Conservation (phyloP, 2,888 invertebrate genomes). For the Meiosimyza decipiens region DNA sequence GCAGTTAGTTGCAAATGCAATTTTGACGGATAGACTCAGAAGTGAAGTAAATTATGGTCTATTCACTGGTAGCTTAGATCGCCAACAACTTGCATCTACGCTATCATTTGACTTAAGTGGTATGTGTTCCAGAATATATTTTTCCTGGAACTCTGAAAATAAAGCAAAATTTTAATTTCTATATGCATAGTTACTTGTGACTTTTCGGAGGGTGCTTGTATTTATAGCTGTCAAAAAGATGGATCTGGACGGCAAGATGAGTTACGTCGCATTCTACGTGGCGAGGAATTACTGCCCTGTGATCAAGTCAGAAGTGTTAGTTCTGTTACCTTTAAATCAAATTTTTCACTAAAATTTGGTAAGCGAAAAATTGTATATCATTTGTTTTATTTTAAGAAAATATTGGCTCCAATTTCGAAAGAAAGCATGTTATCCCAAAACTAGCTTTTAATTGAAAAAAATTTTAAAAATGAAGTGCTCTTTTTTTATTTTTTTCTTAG, state of each 20-base stretch:
- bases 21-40: constrained; percentile 40
- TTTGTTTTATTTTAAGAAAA: too few species aligned
- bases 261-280: constrained; percentile 54
- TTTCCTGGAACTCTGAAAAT: background rate
- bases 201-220: constrained; percentile 62
- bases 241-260: constrained; percentile 52
- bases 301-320: constrained; percentile 30
- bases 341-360: too few species aligned
- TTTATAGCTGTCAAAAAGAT: constrained; percentile 61
- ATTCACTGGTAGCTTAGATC: constrained; percentile 46
- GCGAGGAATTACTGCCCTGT: constrained; percentile 42
- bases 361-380: too few species aligned
- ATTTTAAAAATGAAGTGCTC: too few species aligned
- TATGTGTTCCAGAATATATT: constrained; percentile 47
- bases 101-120: constrained; percentile 55
- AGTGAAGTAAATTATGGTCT: constrained; percentile 51
- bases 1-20: constrained; percentile 47
- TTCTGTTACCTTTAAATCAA: background rate
- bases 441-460: too few species aligned
- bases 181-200: constrained; percentile 64
- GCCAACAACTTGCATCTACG: constrained; percentile 46
- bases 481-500: too few species aligned
- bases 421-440: too few species aligned
- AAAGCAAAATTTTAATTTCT: background rate
- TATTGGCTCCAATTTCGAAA: too few species aligned